Evolutionary conservation across 2,113 vertebrate species (phyloP).

Genomic region (Xiphias gladius): DNA sequence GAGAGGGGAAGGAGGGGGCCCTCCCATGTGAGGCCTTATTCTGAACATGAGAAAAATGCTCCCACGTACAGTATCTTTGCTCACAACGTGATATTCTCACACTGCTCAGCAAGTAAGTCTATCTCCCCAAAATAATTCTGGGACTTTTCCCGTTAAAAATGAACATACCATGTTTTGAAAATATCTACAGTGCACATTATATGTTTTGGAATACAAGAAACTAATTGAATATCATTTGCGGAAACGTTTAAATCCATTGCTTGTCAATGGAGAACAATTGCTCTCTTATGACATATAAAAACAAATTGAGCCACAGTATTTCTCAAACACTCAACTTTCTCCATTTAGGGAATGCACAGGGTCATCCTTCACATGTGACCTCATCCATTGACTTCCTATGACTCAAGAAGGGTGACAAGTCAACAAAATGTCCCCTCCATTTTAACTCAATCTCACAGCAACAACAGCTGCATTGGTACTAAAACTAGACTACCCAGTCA

Average conservation of each 20-base stretch:
- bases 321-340: conserved; percentile 20
- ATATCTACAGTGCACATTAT: neutral
- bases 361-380: conserved; percentile 44
- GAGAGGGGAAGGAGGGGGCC: neutral
- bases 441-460: conserved; percentile 64
- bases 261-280: neutral
- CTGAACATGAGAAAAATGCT: conserved; percentile 55
- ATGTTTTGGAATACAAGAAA: neutral
- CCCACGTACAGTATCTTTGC: conserved; percentile 37
- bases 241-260: neutral
- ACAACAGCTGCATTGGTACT: conserved; percentile 73
- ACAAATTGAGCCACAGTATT: neutral
- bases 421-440: conserved; percentile 40
- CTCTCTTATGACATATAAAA: neutral
- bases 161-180: neutral
- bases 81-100: conserved; percentile 49
- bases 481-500: conserved; percentile 57
- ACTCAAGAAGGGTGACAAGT: conserved; percentile 43
- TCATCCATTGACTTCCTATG: conserved; percentile 45
- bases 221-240: neutral
- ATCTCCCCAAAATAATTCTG: neutral
- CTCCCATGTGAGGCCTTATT: conserved; percentile 51
- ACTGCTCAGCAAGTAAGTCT: conserved; percentile 8
- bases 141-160: conserved; percentile 17
- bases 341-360: conserved; percentile 16